Percentiles rank a stretch among this genome's conserved stretches.
These are phyloP conservation scores for Apodemia zela DNA, from an alignment of 2,888 invertebrate genomes.

Conservation along the genomic window DNA sequence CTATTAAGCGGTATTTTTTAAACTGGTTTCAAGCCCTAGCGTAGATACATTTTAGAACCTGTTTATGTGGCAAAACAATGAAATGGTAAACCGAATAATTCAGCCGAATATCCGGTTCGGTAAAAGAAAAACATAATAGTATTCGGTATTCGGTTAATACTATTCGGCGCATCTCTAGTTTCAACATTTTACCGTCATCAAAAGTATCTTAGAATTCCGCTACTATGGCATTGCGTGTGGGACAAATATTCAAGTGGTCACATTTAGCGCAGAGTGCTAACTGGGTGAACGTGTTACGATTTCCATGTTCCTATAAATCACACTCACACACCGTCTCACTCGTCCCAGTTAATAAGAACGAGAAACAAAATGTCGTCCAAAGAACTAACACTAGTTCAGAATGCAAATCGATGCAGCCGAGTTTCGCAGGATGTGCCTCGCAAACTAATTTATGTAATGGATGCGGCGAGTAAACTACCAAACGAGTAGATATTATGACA, in stretches of 20 bases:
- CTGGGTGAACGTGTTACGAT: conserved; percentile 41
- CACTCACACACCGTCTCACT: conserved; percentile 21
- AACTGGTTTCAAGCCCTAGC: too few relatives aligned
- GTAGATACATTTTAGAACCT: too few relatives aligned
- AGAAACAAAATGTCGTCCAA: conserved; percentile 22
- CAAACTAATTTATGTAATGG: conserved; percentile 25
- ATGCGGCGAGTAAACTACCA: conserved; percentile 17
- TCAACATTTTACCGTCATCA: too few relatives aligned
- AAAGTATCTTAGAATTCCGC: too few relatives aligned
- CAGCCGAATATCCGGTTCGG: too few relatives aligned
- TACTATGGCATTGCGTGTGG: too few relatives aligned
- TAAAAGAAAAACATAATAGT: too few relatives aligned
- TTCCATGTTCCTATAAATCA: conserved; percentile 30
- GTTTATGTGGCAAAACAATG: too few relatives aligned
- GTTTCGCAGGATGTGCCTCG: conserved; percentile 30
- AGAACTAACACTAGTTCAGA: not conserved
- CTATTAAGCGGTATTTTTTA: too few relatives aligned
- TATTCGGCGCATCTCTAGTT: too few relatives aligned
- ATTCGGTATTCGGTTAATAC: too few relatives aligned
- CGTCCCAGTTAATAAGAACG: not conserved
- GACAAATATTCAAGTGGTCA: conserved; percentile 16
- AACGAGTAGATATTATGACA: not conserved
- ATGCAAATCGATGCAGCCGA: conserved; percentile 28
- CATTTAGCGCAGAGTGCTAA: conserved; percentile 27
- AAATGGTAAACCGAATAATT: too few relatives aligned